Evolutionary conservation across 2,888 invertebrate genomes (phyloP).

Genomic region (Torymus tubicola): DNA sequence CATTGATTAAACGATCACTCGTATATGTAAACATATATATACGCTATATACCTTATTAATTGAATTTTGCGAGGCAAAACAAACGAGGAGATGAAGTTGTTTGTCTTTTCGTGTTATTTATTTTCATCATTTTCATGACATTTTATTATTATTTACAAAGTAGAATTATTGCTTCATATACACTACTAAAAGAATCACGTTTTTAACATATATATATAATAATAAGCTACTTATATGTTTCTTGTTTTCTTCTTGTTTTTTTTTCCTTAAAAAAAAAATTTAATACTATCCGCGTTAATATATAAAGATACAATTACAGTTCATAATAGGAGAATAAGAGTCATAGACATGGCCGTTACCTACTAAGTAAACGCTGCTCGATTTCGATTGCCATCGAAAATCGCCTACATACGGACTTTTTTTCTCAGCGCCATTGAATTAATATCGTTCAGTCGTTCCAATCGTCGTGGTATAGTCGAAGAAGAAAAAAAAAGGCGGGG

Average conservation of each 20-base stretch:
- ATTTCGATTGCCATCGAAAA: slow-evolving; percentile 24
- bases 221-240: slow-evolving; percentile 57
- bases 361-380: slow-evolving; percentile 47
- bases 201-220: slow-evolving; percentile 60
- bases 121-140: slow-evolving; percentile 59
- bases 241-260: slow-evolving; percentile 41
- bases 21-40: no score
- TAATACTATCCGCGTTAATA: slow-evolving; percentile 52
- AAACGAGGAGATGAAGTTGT: background rate
- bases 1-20: no score
- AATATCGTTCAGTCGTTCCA: slow-evolving; percentile 30
- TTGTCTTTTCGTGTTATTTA: slow-evolving; percentile 43
- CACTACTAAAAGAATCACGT: slow-evolving; percentile 62
- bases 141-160: slow-evolving; percentile 63
- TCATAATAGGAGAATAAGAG: slow-evolving; percentile 58
- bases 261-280: slow-evolving; percentile 49
- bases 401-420: background rate
- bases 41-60: no score
- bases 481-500: background rate
- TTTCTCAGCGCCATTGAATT: slow-evolving; percentile 29
- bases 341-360: slow-evolving; percentile 56
- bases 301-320: slow-evolving; percentile 48
- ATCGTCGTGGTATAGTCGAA: slow-evolving; percentile 26
- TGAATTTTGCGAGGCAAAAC: no score
- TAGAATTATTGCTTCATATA: slow-evolving; percentile 60